Percentiles rank a stretch among this genome's conserved stretches.
These are phyloP conservation scores for Oxyura jamaicensis DNA, from an alignment of 2,113 vertebrate genomes.

Conservation along the genomic window DNA sequence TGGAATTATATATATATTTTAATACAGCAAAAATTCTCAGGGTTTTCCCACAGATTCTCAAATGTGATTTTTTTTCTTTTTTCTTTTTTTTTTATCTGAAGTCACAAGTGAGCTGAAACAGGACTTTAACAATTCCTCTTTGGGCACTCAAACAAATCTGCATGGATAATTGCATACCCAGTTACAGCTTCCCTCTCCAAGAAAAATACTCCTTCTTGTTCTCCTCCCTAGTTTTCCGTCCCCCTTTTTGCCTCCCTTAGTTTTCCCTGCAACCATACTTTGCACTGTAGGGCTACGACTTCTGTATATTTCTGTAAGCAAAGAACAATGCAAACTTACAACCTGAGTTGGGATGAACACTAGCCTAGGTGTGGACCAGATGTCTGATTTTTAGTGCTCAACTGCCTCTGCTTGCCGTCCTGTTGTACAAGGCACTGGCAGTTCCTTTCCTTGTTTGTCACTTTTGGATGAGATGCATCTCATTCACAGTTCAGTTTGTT, in stretches of 20 bases:
- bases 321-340: rapidly evolving
- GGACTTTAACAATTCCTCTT: neutral
- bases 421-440: neutral
- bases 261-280: neutral
- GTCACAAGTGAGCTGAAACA: too few relatives aligned
- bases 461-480: neutral
- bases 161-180: too few relatives aligned
- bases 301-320: neutral
- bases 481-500: neutral
- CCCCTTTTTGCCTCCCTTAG: neutral
- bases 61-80: too few relatives aligned
- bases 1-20: neutral
- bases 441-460: neutral
- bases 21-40: neutral
- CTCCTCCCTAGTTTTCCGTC: neutral
- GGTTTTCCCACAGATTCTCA: neutral
- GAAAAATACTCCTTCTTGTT: neutral
- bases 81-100: too few relatives aligned
- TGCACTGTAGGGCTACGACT: neutral
- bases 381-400: neutral
- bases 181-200: neutral
- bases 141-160: neutral
- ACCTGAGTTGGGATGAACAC: neutral
- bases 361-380: neutral
- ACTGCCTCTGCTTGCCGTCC: neutral